Percentiles rank a stretch among this genome's conserved stretches.
Evolutionary conservation across 2,113 vertebrate genomes (phyloP).

Genomic region (Ictalurus punctatus): DNA sequence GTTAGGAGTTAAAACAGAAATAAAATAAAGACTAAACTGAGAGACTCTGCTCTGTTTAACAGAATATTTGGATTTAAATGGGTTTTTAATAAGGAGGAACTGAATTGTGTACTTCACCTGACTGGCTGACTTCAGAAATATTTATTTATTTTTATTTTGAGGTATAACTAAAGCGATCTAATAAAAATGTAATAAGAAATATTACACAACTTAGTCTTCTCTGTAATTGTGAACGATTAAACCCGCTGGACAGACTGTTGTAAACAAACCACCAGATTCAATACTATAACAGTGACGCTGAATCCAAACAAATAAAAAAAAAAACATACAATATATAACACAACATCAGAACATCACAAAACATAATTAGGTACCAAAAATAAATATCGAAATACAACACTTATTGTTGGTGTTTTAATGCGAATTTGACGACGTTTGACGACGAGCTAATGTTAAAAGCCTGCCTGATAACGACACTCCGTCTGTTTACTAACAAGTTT

Average conservation of each 20-base stretch:
- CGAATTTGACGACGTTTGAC: neutral
- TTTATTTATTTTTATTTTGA: neutral
- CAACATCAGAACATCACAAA: neutral
- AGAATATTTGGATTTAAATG: neutral
- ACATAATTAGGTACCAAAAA: neutral
- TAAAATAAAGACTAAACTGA: neutral
- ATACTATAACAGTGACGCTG: neutral
- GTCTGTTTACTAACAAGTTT: neutral
- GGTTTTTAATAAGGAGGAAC: neutral
- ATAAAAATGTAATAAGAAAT: neutral
- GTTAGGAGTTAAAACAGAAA: neutral
- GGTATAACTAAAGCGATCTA: neutral
- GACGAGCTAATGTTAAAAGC: neutral
- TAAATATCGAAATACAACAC: neutral
- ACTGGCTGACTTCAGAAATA: neutral
- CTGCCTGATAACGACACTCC: neutral
- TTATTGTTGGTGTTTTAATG: neutral
- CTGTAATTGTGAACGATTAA: neutral
- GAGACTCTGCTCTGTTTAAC: neutral
- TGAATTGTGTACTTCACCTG: no score
- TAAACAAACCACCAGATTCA: neutral
- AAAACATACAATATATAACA: neutral
- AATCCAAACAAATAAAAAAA: neutral
- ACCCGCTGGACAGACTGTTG: neutral
- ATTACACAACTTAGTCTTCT: no score